Evolutionary conservation across 2,113 vertebrate species (phyloP).

Genomic region (Puntigrus tetrazona): DNA sequence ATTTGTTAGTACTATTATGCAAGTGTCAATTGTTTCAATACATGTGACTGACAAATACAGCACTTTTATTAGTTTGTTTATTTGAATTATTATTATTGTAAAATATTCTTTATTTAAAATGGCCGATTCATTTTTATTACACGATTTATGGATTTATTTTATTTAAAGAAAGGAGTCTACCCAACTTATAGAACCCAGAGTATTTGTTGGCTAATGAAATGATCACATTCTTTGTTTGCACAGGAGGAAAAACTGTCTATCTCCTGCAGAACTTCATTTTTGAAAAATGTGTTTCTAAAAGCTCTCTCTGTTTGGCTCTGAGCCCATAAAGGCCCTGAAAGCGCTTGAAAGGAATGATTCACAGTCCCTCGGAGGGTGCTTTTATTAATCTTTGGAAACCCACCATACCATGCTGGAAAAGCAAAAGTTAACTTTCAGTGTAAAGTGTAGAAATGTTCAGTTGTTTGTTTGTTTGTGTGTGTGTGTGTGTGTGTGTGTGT

Average conservation of each 20-base stretch:
- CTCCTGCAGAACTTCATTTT: neutral
- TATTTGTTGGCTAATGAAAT: neutral
- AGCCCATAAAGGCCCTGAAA: constrained; percentile 2
- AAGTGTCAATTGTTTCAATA: neutral
- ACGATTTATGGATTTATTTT: neutral
- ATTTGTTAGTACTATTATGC: neutral
- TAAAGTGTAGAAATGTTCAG: neutral
- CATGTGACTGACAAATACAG: neutral
- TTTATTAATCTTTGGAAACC: constrained; percentile 10
- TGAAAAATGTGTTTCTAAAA: constrained; percentile 15
- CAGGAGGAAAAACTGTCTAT: neutral
- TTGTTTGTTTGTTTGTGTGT: neutral
- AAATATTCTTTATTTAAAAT: neutral
- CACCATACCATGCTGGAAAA: neutral
- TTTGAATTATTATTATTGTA: no score
- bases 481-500: no score
- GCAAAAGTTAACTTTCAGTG: neutral
- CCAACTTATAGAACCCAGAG: neutral
- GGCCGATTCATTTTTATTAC: neutral
- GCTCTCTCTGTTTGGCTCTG: constrained; percentile 7
- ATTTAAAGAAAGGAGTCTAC: neutral
- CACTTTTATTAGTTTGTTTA: no score
- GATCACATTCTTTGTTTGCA: neutral
- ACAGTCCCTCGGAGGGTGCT: neutral
- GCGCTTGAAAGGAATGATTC: constrained; percentile 23